Evolutionary conservation across 2,797 vertebrate species (phyloP), one percentile per base, ranked within the genome.

Genomic region (Enteromius anoplus): DNA sequence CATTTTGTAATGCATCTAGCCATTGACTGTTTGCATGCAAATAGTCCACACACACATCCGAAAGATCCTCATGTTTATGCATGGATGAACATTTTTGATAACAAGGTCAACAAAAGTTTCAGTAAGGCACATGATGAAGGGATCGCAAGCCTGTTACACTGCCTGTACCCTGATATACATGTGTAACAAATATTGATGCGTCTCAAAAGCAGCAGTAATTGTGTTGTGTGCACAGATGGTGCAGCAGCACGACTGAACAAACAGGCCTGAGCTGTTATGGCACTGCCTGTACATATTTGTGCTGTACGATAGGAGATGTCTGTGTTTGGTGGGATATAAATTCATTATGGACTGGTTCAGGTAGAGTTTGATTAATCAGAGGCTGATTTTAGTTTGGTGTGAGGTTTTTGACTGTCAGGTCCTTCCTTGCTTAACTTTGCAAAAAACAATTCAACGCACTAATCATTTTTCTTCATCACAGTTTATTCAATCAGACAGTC

Each of bases 191-290:
- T 23, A 42, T 47, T 34, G 19, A n/a, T 12, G 71, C 4, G 64
- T 78, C 49, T 75, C 60, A 60, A 47, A 64, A 17, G n/a, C 62
- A 37, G 64, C 69, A 26, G 69, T 75, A 82, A 85, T 75, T 37
- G 53, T 75, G 42, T 53, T 80, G 69, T 75, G 53, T 84, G 84
- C 75, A 84, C 84, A 86, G 82, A 82, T 85, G 86, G 84, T 84
- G 69, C 84, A 49, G 69, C 69, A 69, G 60, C 17, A 7, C 66
- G 32, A 70, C 62, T 85, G 80, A 65, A 75, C 78, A 85, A 86
- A 84, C 80, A 86, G 7, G 8, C 10, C 40, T 49, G 42, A 60
- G 77, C 45, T 66, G 15, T 73, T 81, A 80, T 26, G 64, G 32
- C 68, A 45, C 83, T 80, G 60, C 34, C 80, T 64, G 37, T 71